Conservation (phyloP, 2,113 vertebrate species). For the Crotalus tigris region DNA sequence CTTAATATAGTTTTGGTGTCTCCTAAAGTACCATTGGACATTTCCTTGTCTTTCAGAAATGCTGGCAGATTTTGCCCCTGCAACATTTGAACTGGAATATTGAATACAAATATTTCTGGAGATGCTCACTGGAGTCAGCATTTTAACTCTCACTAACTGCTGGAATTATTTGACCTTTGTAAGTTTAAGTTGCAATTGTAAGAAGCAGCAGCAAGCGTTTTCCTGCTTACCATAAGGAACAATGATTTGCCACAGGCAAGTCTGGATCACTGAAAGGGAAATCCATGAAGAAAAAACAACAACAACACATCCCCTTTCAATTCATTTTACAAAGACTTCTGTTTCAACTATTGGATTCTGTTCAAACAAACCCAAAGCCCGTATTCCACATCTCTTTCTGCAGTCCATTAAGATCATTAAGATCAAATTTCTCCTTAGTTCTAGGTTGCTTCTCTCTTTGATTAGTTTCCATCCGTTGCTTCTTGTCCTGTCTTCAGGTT, state of each 20-base stretch:
- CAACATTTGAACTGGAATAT: conserved; percentile 41
- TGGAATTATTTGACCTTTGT: conserved; percentile 68
- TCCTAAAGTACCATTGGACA: neutral
- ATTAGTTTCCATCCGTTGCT: too few species aligned
- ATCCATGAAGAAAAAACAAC: conserved; percentile 38
- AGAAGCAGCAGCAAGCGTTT: conserved; percentile 52
- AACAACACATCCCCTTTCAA: conserved; percentile 55
- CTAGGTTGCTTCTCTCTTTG: too few species aligned
- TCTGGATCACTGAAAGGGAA: conserved; percentile 52
- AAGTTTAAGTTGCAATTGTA: conserved; percentile 64
- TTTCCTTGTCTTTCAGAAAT: conserved; percentile 39
- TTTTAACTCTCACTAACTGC: conserved; percentile 59
- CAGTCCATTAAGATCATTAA: conserved; percentile 41
- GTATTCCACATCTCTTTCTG: conserved; percentile 30
- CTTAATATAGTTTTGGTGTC: neutral
- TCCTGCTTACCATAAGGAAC: conserved; percentile 58
- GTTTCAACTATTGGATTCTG: conserved; percentile 54
- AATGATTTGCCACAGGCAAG: conserved; percentile 59
- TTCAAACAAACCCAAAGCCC: conserved; percentile 51
- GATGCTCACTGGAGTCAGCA: conserved; percentile 52
- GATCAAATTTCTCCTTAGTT: too few species aligned
- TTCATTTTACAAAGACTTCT: conserved; percentile 63
- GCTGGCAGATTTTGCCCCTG: conserved; percentile 37
- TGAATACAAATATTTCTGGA: conserved; percentile 56
- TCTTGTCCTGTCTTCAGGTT: too few species aligned